phyloP scores from a whole-genome alignment of 2,113 vertebrate genomes.

The Podarcis muralis region DNA sequence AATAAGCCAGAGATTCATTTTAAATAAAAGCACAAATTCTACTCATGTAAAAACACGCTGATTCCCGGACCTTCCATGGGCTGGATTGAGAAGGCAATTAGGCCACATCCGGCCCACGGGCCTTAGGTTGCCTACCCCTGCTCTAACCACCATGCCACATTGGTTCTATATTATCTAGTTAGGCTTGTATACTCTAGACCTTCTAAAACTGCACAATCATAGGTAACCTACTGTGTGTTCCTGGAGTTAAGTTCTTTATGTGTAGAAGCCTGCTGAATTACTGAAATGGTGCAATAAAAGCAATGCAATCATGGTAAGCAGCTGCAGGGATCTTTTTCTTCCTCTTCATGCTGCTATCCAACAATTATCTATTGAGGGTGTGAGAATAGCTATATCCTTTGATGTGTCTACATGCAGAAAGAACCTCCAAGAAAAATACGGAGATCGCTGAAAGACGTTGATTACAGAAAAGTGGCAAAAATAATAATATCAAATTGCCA shows the following conservation, averaged over 20 bases:
- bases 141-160: neutral
- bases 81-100: too few species aligned
- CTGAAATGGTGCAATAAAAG: slow-evolving; percentile 42
- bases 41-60: too few species aligned
- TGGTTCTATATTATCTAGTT: neutral
- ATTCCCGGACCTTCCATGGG: too few species aligned
- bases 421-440: slow-evolving; percentile 22
- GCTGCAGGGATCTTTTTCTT: slow-evolving; percentile 38
- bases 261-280: neutral
- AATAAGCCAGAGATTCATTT: too few species aligned
- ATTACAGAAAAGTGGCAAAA: slow-evolving; percentile 19
- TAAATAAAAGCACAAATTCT: too few species aligned
- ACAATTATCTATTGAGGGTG: slow-evolving; percentile 22
- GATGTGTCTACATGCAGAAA: slow-evolving; percentile 31
- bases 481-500: neutral
- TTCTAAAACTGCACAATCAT: slow-evolving; percentile 20
- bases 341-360: slow-evolving; percentile 45
- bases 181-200: neutral
- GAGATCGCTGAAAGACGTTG: slow-evolving; percentile 21
- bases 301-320: slow-evolving; percentile 30
- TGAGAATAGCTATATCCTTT: slow-evolving; percentile 49
- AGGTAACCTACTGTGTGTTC: slow-evolving; percentile 31
- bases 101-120: too few species aligned
- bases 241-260: slow-evolving; percentile 40
- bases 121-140: too few species aligned